A percentile compares a stretch with the other conserved stretches of the same genome.
These are phyloP conservation scores for Aphaenogaster ashmeadi DNA, from an alignment of 1,140 invertebrate genomes.

Conservation along the genomic window DNA sequence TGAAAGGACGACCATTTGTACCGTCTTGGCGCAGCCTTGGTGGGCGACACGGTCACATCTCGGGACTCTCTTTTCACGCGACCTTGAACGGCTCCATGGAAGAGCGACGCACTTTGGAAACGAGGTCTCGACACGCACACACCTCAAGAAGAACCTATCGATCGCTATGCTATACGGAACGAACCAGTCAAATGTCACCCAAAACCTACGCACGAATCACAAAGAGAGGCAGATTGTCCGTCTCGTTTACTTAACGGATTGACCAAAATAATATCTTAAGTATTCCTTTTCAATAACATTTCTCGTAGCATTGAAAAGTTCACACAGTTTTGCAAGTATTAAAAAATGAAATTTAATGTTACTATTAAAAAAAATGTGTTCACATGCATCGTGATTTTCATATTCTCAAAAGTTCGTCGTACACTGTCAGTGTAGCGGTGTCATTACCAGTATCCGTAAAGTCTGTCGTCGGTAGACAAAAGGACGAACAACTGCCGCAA, in stretches of 20 bases:
- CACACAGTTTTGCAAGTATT: background rate
- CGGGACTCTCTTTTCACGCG: constrained; percentile 27
- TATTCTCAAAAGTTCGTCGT: background rate
- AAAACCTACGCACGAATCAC: background rate
- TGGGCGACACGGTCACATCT: constrained; percentile 16
- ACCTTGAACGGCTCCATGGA: constrained; percentile 24
- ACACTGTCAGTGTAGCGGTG: background rate
- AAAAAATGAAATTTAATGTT: background rate
- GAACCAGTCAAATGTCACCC: background rate
- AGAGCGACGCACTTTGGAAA: constrained; percentile 44
- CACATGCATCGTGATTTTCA: background rate
- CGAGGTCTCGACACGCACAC: constrained; percentile 21
- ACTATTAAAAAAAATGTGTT: background rate
- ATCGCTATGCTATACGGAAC: background rate
- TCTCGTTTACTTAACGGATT: background rate
- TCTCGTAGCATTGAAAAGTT: background rate
- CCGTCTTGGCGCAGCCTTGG: constrained; percentile 32
- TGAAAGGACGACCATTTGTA: constrained; percentile 53
- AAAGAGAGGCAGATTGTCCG: constrained; percentile 2
- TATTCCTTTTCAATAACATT: background rate
- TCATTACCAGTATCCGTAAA: background rate
- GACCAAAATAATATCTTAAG: background rate
- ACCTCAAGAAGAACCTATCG: constrained; percentile 10
- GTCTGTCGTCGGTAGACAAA: constrained; percentile 28
- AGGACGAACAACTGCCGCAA: constrained; percentile 32